Evolutionary conservation across 2,113 vertebrate genomes (phyloP), one percentile per base, ranked within the genome.

Genomic region (Struthidea cinerea): DNA sequence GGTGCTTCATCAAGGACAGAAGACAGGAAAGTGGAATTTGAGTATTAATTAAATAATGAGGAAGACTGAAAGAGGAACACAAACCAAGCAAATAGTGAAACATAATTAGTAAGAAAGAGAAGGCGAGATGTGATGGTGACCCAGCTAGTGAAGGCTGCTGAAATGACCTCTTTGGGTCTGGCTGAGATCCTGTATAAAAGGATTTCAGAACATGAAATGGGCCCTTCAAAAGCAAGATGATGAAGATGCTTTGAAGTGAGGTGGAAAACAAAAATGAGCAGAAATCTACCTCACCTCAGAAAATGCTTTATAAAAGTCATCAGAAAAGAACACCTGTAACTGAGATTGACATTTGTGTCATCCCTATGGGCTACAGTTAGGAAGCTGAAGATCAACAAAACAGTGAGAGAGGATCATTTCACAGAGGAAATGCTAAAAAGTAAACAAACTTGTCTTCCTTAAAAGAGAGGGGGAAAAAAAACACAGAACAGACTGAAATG

Each of bases 401-500:
- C 4, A 49, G 19, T 30, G 41, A 56, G 26, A 49, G 50, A 84
- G 28, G 19, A 44, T 77, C 1, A 26, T 39, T 77, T 77, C 32
- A 46, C 19, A 76, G 26, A 53, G 23, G 42, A 86, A 87, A 81
- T 41, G 11, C 30, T 78, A 60, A 53, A 84, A 86, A 63, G 19
- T 28, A 92, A 94, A 56, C 7, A 50, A 61, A 2, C 1, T 9
- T 41, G 11, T 49, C 64, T 37, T 77, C 26, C 16, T 57, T 41
- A 30, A 41, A 55, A 33, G 27, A 5, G 13, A 46, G 53, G 24
- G 4, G 3, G 1, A 13, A 63, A 46, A 11, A 8, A 0, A 0
- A 7, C 14, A 32, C 37, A 37, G 20, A 60, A 33, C 18, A 87
- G 46, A n/a, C 1, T 55, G 5, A 81, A 81, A n/a, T 67, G 11